Conservation (phyloP, 2,888 invertebrate species). For the Mantis religiosa region DNA sequence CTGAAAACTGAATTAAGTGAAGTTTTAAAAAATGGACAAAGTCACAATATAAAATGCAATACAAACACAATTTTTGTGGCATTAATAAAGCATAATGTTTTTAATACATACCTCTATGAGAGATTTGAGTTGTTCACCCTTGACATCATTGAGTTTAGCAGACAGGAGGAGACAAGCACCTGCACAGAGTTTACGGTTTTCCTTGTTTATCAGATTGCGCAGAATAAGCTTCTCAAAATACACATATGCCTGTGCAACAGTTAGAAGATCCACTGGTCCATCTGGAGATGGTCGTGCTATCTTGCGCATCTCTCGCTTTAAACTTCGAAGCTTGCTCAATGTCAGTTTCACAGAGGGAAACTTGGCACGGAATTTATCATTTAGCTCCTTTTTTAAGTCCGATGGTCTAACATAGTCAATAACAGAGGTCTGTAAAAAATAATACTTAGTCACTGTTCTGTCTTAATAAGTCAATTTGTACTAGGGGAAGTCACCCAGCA, state of each 20-base stretch:
- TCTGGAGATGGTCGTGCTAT: conserved; percentile 76
- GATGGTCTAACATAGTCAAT: conserved; percentile 95
- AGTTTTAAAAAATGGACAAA: too few relatives aligned
- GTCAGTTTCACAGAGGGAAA: conserved; percentile 94
- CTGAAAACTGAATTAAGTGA: too few relatives aligned
- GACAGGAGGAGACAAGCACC: conserved; percentile 91
- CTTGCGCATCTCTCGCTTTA: conserved; percentile 93
- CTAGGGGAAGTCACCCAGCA: too few relatives aligned
- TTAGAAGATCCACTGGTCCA: conserved; percentile 76
- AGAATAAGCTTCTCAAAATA: conserved; percentile 96
- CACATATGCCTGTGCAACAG: conserved; percentile 95
- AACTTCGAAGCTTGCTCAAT: conserved; percentile 90
- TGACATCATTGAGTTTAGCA: conserved; percentile 95
- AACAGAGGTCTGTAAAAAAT: conserved; percentile 69
- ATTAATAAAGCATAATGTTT: background rate
- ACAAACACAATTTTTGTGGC: too few relatives aligned
- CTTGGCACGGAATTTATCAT: conserved; percentile 92
- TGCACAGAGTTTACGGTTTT: conserved; percentile 91
- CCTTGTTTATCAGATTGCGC: conserved; percentile 87
- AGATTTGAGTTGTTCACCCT: conserved; percentile 79
- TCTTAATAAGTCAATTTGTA: too few relatives aligned
- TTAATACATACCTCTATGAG: conserved; percentile 72
- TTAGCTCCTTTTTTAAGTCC: conserved; percentile 92
- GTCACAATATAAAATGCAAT: too few relatives aligned
- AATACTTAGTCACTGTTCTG: too few relatives aligned